phyloP scores from a whole-genome alignment of 2,888 invertebrate genomes.

The Eristalis tenax region DNA sequence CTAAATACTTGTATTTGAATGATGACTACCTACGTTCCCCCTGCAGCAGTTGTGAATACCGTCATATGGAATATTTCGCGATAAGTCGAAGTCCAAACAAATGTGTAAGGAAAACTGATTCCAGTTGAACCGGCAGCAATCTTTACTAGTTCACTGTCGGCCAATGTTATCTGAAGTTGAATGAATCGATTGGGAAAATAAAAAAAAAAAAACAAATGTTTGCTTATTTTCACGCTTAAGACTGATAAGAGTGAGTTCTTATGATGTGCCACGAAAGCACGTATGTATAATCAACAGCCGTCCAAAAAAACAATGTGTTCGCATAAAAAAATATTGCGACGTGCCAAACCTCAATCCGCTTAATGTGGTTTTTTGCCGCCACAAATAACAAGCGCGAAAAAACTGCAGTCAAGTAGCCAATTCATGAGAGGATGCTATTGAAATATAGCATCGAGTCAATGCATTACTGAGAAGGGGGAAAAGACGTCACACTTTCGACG shows the following conservation, averaged over 20 bases:
- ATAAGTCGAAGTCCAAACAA: too few species aligned
- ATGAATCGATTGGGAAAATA: not conserved
- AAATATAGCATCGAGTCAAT: constrained; percentile 19
- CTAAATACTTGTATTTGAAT: too few species aligned
- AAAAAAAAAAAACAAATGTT: not conserved
- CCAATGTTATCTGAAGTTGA: not conserved
- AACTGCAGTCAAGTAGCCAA: not conserved
- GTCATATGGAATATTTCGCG: not conserved
- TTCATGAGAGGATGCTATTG: constrained; percentile 7
- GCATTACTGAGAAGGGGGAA: constrained; percentile 10
- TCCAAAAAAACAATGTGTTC: not conserved
- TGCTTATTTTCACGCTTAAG: not conserved
- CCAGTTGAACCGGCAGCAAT: not conserved
- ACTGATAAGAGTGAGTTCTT: not conserved
- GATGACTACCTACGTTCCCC: too few species aligned
- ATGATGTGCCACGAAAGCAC: not conserved
- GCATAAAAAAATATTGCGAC: constrained; percentile 4
- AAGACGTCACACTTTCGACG: constrained; percentile 22
- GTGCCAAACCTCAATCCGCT: not conserved
- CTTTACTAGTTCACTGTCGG: not conserved
- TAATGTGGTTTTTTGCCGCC: not conserved
- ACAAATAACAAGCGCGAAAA: constrained; percentile 24
- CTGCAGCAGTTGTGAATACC: not conserved
- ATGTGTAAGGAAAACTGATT: not conserved
- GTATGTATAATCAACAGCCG: not conserved